Evolutionary conservation across 2,113 vertebrate genomes (phyloP), one percentile per base, ranked within the genome.

Genomic region (Takifugu flavidus): DNA sequence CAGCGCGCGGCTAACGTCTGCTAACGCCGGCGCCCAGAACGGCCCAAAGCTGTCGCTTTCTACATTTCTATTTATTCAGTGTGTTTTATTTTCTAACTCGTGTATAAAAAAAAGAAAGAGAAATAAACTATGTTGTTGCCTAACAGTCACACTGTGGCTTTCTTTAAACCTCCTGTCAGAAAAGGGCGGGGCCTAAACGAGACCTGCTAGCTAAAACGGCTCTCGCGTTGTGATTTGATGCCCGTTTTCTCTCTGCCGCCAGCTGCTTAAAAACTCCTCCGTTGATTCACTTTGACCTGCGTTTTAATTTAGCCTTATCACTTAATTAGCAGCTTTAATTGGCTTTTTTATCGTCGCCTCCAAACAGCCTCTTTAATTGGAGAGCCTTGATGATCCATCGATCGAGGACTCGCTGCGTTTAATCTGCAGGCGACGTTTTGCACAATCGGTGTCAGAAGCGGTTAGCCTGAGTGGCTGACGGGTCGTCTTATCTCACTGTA

Each of bases 11-110:
- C 81, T 4, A 31, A 6, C 29, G 29, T 31, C 29, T 31, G 29
- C n/a, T n/a, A n/a, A 29, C 29, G 3, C 29, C 29, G 29, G 3
- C 29, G 3, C 29, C 29, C 29, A 5, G 3, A 3, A 3, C 29
- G 29, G 3, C 29, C 29, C 29, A 3, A 29, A 71, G 31, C 49
- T 70, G 73, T 86, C 31, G 88, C 87, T 90, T 89, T 89, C 82
- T 89, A 89, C 80, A 83, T 90, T 89, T 90, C 80, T 91, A 91
- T 91, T 90, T 90, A 91, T 91, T 88, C 81, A 82, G 73, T 87
- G 87, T 90, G 86, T 88, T 89, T 88, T 85, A 82, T 90, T 91
- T 90, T 90, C 66, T 86, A 86, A 86, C 86, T 79, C 80, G 83
- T 87, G 80, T 82, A 88, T 70, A 89, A 87, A 87, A 86, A 89